Percentiles rank a stretch among this genome's conserved stretches.
Evolutionary conservation across 2,888 invertebrate genomes (phyloP).

Genomic region (Orthonychiurus folsomi): DNA sequence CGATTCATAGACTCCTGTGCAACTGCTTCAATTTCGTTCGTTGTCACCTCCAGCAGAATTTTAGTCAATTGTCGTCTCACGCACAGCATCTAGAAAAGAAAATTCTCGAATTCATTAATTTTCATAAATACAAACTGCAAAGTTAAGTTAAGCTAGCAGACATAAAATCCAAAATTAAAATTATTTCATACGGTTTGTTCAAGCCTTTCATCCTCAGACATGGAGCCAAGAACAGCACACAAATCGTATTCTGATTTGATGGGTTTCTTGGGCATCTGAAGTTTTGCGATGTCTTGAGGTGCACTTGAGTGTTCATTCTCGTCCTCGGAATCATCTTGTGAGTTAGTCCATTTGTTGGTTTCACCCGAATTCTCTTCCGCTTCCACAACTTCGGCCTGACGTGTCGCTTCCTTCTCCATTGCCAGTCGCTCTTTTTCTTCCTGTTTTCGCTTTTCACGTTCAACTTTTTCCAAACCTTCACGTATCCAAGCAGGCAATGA

Average conservation of each 20-base stretch:
- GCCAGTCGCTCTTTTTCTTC: slow-evolving; percentile 66
- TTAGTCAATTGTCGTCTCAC: slow-evolving; percentile 84
- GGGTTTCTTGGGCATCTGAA: neutral
- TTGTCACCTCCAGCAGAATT: slow-evolving; percentile 87
- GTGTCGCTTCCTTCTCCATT: slow-evolving; percentile 52
- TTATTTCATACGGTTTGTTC: neutral
- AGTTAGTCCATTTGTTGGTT: slow-evolving; percentile 31
- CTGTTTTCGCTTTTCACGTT: slow-evolving; percentile 80
- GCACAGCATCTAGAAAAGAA: slow-evolving; percentile 63
- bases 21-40: slow-evolving; percentile 73
- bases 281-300: slow-evolving; percentile 6
- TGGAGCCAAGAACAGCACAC: neutral
- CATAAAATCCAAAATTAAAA: neutral
- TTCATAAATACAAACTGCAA: neutral
- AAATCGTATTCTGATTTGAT: neutral
- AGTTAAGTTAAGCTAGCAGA: neutral
- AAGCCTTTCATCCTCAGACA: neutral
- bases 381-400: slow-evolving; percentile 45
- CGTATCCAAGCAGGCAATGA: slow-evolving; percentile 96
- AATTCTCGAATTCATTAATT: neutral
- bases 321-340: too few relatives aligned
- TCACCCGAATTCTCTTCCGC: slow-evolving; percentile 45
- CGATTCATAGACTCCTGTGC: slow-evolving; percentile 77
- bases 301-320: slow-evolving; percentile 24
- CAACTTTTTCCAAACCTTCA: slow-evolving; percentile 96